A percentile compares a stretch with the other conserved stretches of the same genome.
Evolutionary conservation across 2,113 vertebrate genomes (phyloP).

Genomic region (Antennarius striatus): DNA sequence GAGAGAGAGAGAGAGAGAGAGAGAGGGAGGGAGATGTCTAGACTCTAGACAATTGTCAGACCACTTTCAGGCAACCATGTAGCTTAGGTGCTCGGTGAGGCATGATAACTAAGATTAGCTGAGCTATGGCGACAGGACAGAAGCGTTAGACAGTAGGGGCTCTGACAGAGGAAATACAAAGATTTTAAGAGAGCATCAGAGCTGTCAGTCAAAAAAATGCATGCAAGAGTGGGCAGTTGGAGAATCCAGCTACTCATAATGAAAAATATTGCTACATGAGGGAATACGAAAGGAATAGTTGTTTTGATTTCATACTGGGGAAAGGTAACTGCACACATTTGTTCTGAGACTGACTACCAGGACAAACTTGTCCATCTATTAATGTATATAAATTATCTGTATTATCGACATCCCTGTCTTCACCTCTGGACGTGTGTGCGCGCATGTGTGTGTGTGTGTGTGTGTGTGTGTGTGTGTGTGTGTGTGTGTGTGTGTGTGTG

Average conservation of each 20-base stretch:
- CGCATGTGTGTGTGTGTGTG: slow-evolving; percentile 20
- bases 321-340: slow-evolving; percentile 4
- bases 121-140: slow-evolving; percentile 36
- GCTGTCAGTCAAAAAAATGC: slow-evolving; percentile 36
- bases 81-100: slow-evolving; percentile 61
- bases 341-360: slow-evolving; percentile 10
- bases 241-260: not conserved
- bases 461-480: slow-evolving; percentile 21
- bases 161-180: slow-evolving; percentile 47
- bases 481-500: slow-evolving; percentile 29
- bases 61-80: slow-evolving; percentile 46
- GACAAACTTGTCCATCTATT: slow-evolving; percentile 19
- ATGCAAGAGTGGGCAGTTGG: not conserved
- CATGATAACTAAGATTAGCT: slow-evolving; percentile 66
- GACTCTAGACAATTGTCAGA: slow-evolving; percentile 37
- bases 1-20: too few relatives aligned
- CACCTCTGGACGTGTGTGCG: not conserved
- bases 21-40: too few relatives aligned
- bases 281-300: too few relatives aligned
- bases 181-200: slow-evolving; percentile 12
- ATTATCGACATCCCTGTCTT: too few relatives aligned
- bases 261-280: not conserved
- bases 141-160: slow-evolving; percentile 42
- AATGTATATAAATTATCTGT: not conserved
- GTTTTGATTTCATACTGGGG: not conserved